phyloP scores from a whole-genome alignment of 2,888 invertebrate genomes.

The Dasysyrphus tricinctus region DNA sequence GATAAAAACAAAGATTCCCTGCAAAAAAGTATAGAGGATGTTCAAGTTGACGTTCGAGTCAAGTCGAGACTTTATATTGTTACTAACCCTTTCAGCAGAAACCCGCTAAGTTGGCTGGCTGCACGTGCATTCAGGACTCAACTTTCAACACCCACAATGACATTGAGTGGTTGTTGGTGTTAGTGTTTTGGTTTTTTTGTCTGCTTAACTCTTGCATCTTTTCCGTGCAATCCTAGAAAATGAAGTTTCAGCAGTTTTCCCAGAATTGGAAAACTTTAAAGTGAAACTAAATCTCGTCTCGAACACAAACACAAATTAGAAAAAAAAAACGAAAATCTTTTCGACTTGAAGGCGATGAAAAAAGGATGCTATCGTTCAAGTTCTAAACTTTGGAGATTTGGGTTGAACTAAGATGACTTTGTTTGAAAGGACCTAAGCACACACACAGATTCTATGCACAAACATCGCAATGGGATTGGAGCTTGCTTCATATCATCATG shows the following conservation, averaged over 20 bases:
- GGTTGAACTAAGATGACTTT: conserved; percentile 42
- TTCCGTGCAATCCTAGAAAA: conserved; percentile 54
- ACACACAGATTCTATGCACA: conserved; percentile 3
- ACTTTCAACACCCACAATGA: conserved; percentile 49
- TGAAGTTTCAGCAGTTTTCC: conserved; percentile 70
- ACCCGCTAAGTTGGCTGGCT: conserved; percentile 1
- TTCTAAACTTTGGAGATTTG: conserved; percentile 51
- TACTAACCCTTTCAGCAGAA: conserved; percentile 50
- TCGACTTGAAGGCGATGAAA: conserved; percentile 8
- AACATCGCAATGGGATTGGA: conserved; percentile 19
- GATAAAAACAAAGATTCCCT: neutral
- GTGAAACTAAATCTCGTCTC: conserved; percentile 70
- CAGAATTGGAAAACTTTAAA: conserved; percentile 74
- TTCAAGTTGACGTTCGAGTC: conserved; percentile 31
- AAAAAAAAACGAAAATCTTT: conserved; percentile 35
- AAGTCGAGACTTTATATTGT: conserved; percentile 44
- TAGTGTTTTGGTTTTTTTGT: conserved; percentile 14
- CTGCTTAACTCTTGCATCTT: neutral
- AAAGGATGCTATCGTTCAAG: conserved; percentile 35
- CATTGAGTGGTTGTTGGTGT: conserved; percentile 61
- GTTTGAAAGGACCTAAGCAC: conserved; percentile 27
- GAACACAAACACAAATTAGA: conserved; percentile 41
- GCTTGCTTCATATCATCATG: conserved; percentile 38
- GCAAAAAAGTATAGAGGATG: conserved; percentile 9
- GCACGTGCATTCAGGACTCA: conserved; percentile 18